Evolutionary conservation across 1,140 invertebrate species (phyloP).

Genomic region (Formica selysi): DNA sequence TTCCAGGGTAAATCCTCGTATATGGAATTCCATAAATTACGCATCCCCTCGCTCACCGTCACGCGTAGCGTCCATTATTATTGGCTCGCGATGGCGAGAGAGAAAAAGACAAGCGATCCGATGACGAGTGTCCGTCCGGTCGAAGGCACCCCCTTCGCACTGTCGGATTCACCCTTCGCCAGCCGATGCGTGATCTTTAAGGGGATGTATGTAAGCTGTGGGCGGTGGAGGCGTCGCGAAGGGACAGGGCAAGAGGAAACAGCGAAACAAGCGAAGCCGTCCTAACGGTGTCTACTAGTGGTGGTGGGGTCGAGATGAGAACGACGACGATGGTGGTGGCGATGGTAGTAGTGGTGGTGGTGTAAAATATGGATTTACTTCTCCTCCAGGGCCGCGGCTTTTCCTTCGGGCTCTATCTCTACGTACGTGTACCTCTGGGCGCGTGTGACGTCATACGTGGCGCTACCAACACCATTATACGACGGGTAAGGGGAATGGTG

Average conservation of each 20-base stretch:
- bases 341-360: conserved; percentile 78
- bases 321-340: conserved; percentile 51
- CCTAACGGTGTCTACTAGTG: conserved; percentile 65
- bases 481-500: conserved; percentile 14
- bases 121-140: conserved; percentile 73
- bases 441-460: conserved; percentile 81
- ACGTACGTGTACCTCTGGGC: conserved; percentile 76
- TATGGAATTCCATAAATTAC: conserved; percentile 74
- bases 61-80: conserved; percentile 60
- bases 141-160: conserved; percentile 69
- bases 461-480: conserved; percentile 77
- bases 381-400: conserved; percentile 82
- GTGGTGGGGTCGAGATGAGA: conserved; percentile 51
- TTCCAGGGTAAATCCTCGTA: conserved; percentile 60
- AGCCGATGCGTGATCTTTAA: conserved; percentile 77
- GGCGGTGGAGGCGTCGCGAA: conserved; percentile 58
- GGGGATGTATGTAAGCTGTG: conserved; percentile 75
- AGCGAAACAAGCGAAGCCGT: conserved; percentile 82
- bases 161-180: conserved; percentile 63
- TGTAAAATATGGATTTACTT: conserved; percentile 86
- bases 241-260: conserved; percentile 58
- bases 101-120: conserved; percentile 48
- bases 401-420: conserved; percentile 81
- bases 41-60: conserved; percentile 21
- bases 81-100: conserved; percentile 28